Conservation (phyloP, 2,113 vertebrate species). For the Thomomys bottae region DNA sequence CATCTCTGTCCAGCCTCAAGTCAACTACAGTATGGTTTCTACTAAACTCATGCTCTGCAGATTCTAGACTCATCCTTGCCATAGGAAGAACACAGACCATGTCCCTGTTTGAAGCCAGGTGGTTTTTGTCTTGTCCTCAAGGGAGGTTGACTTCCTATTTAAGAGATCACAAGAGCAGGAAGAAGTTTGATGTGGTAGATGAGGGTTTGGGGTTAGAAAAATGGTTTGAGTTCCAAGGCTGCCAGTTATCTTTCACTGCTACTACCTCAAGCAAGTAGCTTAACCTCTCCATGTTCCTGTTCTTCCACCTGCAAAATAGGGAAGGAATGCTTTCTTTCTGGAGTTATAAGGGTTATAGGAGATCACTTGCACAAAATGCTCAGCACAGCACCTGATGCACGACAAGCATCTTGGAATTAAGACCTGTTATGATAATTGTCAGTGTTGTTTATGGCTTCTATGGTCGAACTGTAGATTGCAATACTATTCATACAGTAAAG, state of each 20-base stretch:
- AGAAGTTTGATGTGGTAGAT: neutral
- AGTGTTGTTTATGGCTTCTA: neutral
- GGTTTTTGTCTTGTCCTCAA: neutral
- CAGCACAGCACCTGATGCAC: neutral
- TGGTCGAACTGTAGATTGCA: neutral
- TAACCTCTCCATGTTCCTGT: neutral
- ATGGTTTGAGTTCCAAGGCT: neutral
- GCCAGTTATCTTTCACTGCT: neutral
- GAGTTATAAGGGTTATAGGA: neutral
- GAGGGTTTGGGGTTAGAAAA: conserved; percentile 17
- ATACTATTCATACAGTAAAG: neutral
- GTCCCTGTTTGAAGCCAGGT: neutral
- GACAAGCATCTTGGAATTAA: neutral
- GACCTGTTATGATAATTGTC: neutral
- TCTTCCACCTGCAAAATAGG: neutral
- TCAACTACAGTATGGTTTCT: neutral
- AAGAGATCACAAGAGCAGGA: neutral
- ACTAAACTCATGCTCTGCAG: neutral
- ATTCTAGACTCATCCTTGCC: conserved; percentile 13
- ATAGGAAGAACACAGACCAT: neutral
- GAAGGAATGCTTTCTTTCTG: neutral
- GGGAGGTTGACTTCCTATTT: neutral
- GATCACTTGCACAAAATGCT: neutral
- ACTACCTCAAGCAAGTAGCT: neutral
- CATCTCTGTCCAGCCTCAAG: too few species aligned